Evolutionary conservation across 2,113 vertebrate species (phyloP).

Genomic region (Phrynocephalus versicolor): DNA sequence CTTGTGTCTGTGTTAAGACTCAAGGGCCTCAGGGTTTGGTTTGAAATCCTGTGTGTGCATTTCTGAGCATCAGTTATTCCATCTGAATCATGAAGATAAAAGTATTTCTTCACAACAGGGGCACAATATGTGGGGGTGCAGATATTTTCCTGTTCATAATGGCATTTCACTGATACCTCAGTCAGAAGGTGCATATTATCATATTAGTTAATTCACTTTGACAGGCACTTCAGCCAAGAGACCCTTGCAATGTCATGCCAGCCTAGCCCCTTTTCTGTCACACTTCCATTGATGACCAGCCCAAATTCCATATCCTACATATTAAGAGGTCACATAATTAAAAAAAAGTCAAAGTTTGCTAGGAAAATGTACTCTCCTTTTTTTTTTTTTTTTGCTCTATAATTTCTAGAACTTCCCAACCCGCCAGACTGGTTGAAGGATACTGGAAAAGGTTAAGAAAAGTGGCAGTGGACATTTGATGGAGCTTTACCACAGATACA

Average conservation of each 20-base stretch:
- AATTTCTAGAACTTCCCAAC: background rate
- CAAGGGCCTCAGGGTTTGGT: background rate
- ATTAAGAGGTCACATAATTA: too few relatives aligned
- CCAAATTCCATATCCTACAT: too few relatives aligned
- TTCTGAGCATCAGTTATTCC: constrained; percentile 6
- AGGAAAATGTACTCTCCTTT: background rate
- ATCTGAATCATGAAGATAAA: constrained; percentile 3
- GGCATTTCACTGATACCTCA: background rate
- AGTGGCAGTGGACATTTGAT: too few relatives aligned
- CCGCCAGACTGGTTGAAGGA: too few relatives aligned
- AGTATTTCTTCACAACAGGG: background rate
- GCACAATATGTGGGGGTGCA: background rate
- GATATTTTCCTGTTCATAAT: background rate
- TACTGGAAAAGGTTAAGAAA: too few relatives aligned
- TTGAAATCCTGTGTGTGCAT: background rate
- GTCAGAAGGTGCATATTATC: background rate
- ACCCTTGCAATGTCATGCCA: background rate
- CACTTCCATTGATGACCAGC: too few relatives aligned
- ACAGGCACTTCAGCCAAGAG: background rate
- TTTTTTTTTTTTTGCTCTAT: background rate
- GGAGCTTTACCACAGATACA: background rate
- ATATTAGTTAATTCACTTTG: background rate
- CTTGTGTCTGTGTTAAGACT: background rate
- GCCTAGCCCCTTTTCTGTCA: background rate
- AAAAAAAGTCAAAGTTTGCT: background rate